A percentile compares a stretch with the other conserved stretches of the same genome.
Evolutionary conservation across 2,888 invertebrate genomes (phyloP).

Genomic region (Drosophila rubida): DNA sequence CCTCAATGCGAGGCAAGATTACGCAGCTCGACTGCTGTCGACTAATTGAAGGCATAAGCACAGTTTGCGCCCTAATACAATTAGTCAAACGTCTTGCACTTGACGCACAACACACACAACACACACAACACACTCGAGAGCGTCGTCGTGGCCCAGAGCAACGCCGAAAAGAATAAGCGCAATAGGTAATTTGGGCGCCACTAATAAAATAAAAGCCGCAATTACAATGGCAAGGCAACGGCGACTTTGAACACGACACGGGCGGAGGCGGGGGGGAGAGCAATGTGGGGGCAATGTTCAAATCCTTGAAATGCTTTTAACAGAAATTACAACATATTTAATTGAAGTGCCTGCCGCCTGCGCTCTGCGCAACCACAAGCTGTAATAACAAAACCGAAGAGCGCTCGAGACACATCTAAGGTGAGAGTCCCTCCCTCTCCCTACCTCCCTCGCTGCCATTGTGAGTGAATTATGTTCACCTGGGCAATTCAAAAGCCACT

Average conservation of each 20-base stretch:
- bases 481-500: no score
- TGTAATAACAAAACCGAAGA: neutral
- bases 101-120: conserved; percentile 1
- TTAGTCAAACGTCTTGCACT: conserved; percentile 39
- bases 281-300: no score
- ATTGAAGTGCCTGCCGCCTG: conserved; percentile 44
- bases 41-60: conserved; percentile 42
- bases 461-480: neutral
- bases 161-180: conserved; percentile 3
- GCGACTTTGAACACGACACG: neutral
- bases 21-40: no score
- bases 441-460: no score
- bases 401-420: neutral
- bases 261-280: no score
- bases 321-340: conserved; percentile 53
- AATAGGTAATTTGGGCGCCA: conserved; percentile 9
- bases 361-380: neutral
- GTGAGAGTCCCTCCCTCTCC: neutral
- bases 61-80: conserved; percentile 47
- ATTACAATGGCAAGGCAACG: conserved; percentile 1
- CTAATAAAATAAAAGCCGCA: conserved; percentile 19
- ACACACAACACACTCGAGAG: neutral
- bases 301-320: conserved; percentile 65
- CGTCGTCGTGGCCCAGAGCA: neutral
- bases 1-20: no score